Evolutionary conservation across 1,140 invertebrate species (phyloP), one percentile per base, ranked within the genome.

Genomic region (Mylabris phalerata): DNA sequence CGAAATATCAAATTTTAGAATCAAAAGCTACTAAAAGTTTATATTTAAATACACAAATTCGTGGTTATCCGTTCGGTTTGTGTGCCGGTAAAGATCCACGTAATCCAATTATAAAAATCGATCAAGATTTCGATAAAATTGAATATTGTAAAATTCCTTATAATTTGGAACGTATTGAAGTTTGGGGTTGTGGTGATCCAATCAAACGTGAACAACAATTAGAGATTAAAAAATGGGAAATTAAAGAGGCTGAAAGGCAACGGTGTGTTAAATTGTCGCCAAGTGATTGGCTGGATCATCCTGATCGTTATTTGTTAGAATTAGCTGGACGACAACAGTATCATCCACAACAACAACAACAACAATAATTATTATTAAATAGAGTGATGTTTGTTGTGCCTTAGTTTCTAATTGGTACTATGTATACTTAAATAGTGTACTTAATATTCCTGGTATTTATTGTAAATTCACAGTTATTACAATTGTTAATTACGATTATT

Each of bases 201-300:
- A 72, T 74, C 71, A 83, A 77, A 73, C 79, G 89, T 43, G 89
- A 93, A 71, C 81, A 82, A 27, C 92, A 95, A 75, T 71, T 90
- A 55, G 89, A 93, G 62, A 85, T 93, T 57, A 93, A 93, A 73
- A 90, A 91, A 64, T 95, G 92, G 90, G 89, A 94, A 71, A 84
- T 89, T 0, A 87, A 87, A 68, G 88, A 94, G 75, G 87, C 86
- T 1, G 91, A 95, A 74, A 82, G 86, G 61, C 87, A 92, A 60
- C 75, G 87, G 46, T 79, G 80, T 19, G 87, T 93, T 3, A 93
- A 93, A 73, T 73, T 93, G 48, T 91, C 86, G 43, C 82, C 88
- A 0, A 81, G 84, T 13, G 91, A 93, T 71, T 95, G 92, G 92
- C 79, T 92, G 61, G 91, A 95, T 72, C 91, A 95, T 80, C 92